Base-by-base conservation (phyloP, 2,113 vertebrate species). In the Lagopus muta region DNA sequence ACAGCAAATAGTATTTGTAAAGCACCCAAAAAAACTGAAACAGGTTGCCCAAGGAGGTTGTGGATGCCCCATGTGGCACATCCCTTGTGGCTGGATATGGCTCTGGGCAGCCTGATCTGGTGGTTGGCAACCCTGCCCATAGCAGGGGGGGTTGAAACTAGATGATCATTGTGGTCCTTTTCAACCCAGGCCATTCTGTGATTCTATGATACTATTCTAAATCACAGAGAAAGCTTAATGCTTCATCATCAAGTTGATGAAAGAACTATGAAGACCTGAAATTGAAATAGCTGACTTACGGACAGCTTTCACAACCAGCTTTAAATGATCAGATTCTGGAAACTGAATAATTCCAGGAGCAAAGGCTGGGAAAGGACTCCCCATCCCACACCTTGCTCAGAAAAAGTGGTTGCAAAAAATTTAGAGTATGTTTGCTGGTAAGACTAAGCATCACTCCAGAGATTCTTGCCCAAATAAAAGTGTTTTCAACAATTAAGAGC, bases 361-460 rank as follows among this genome's bases (percentile, higher is more conserved):
- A 1, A 83, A 79, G 28, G 32, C 13, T 11, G 25, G 99, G 96
- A 98, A 98, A 2, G 98, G 98, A 96, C 99, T 99, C 98, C 98
- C 98, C 98, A 98, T 70, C 98, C 98, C 28, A 98, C 97, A 87
- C 98, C 97, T 7, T 98, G 97, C 62, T 98, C 97, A 36, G 98
- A 96, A 94, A 98, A 99, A 89, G 98, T 98, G 54, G 97, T 98
- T 98, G 94, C 32, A 97, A 65, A 88, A 69, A 82, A 7, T 21
- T 21, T 43, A 5, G 9, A 1, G 18, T 4, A 89, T 2, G 11
- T 34, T 88, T 58, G 4, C 88, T 58, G 4, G 1, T 8, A 17
- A 19, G 43, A 34, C 5, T 75, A 80, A 19, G 66, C 3, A 40
- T 18, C 57, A 50, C 0, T 71, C 19, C 21, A 83, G 17, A 58